Evolutionary conservation across 35 echinoderm and acorn worm genomes (phyloP).

Genomic region (Strongylocentrotus purpuratus): DNA sequence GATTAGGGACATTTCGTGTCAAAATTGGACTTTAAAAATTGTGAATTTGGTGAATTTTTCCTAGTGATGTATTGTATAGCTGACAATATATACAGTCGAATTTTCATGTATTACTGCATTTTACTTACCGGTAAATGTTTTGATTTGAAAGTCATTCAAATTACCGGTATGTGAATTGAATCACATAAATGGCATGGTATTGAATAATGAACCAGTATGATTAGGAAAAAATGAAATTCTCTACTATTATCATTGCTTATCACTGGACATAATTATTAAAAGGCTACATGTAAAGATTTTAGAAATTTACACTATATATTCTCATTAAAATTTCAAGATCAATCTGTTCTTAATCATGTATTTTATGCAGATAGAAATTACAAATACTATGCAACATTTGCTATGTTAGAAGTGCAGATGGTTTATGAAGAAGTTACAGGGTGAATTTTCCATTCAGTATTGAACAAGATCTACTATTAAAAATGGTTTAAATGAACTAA

Average conservation of each 20-base stretch:
- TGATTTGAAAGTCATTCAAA: too few relatives aligned
- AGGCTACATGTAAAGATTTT: too few relatives aligned
- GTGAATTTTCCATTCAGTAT: background rate
- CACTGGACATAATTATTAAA: background rate
- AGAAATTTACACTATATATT: too few relatives aligned
- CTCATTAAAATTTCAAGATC: too few relatives aligned
- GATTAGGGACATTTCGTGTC: too few relatives aligned
- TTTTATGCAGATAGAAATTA: background rate
- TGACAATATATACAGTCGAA: too few relatives aligned
- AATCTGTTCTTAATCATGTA: background rate
- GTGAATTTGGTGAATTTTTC: too few relatives aligned
- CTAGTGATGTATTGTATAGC: too few relatives aligned
- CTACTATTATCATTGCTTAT: background rate
- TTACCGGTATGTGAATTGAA: too few relatives aligned
- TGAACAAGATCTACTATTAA: background rate
- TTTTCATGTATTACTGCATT: too few relatives aligned
- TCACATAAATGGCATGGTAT: background rate
- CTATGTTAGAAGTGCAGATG: background rate
- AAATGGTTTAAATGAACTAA: background rate
- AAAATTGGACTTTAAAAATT: too few relatives aligned
- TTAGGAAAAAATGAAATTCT: background rate
- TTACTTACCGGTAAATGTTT: too few relatives aligned
- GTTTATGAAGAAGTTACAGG: background rate
- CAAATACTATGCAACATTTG: background rate
- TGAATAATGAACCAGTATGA: background rate